These are phyloP conservation scores for Conus canariensis DNA, from an alignment of 2,888 invertebrate genomes.

Conservation along the genomic window DNA sequence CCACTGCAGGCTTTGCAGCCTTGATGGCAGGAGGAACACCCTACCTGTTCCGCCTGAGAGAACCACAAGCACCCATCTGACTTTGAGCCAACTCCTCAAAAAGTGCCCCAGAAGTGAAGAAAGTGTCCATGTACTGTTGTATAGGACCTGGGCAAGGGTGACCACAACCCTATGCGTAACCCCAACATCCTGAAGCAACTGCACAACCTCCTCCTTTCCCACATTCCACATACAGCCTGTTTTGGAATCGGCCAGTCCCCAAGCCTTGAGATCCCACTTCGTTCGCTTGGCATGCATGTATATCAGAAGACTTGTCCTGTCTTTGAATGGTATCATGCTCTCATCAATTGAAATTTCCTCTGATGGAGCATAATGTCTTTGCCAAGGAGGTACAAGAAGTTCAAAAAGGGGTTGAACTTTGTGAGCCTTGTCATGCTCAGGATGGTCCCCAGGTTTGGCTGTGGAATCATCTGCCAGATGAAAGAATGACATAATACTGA, in stretches of 20 bases:
- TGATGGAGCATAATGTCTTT: neutral
- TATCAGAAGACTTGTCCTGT: neutral
- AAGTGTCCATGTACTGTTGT: conserved; percentile 9
- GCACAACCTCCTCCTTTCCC: neutral
- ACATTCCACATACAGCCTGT: neutral
- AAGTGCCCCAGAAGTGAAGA: neutral
- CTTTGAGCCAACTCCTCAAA: neutral
- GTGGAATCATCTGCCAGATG: too few relatives aligned
- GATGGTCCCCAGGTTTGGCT: too few relatives aligned
- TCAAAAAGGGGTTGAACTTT: neutral
- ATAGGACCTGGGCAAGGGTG: neutral
- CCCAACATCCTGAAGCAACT: neutral
- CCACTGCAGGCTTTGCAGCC: neutral
- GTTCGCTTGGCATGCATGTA: conserved; percentile 20
- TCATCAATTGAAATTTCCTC: conserved; percentile 9
- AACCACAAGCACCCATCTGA: too few relatives aligned
- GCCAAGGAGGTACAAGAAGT: neutral
- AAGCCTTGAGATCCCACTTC: neutral
- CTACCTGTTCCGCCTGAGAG: neutral
- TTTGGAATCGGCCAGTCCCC: neutral
- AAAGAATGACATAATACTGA: too few relatives aligned
- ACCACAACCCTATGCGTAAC: neutral
- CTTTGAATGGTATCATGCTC: conserved; percentile 29
- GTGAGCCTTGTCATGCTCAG: neutral
- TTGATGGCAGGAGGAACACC: neutral